Percentiles rank a stretch among this genome's conserved stretches.
These are phyloP conservation scores for Drosophila buzzatii DNA, from an alignment of 2,888 invertebrate species.

Conservation along the genomic window DNA sequence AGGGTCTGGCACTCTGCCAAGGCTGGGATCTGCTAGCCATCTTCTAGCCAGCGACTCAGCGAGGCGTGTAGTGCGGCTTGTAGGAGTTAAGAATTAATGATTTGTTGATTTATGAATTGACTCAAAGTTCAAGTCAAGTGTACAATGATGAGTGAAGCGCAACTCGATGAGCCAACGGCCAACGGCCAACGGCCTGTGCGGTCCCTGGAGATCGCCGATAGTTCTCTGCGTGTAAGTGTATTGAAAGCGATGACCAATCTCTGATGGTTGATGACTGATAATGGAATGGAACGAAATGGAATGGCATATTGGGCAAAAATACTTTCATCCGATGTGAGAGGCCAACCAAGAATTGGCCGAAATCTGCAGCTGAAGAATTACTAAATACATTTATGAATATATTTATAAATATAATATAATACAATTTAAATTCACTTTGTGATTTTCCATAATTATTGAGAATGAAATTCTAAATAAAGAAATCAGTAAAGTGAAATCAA, in stretches of 20 bases:
- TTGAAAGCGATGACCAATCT: conserved; percentile 20
- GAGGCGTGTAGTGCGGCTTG: conserved; percentile 48
- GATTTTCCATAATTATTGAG: too few relatives aligned
- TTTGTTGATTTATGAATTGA: conserved; percentile 84
- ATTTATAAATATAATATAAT: not conserved
- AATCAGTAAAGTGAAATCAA: too few relatives aligned
- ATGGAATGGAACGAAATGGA: not conserved
- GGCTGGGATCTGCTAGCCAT: conserved; percentile 19
- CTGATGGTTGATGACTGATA: conserved; percentile 17
- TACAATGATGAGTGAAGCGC: conserved; percentile 61
- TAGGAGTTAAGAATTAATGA: conserved; percentile 81
- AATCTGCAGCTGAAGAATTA: not conserved
- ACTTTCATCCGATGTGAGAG: not conserved
- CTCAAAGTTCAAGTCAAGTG: conserved; percentile 82
- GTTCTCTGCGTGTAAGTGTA: conserved; percentile 18
- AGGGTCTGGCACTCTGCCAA: conserved; percentile 17
- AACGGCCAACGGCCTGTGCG: conserved; percentile 49
- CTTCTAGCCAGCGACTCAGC: conserved; percentile 37
- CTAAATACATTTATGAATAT: not conserved
- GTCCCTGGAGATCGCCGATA: conserved; percentile 53
- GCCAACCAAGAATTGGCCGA: not conserved
- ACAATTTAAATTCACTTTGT: not conserved
- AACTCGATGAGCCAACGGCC: not conserved
- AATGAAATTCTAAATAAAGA: too few relatives aligned
- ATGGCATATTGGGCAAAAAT: conserved; percentile 1